Evolutionary conservation across 2,797 vertebrate species (phyloP).

Genomic region (Aeoliscus strigatus): DNA sequence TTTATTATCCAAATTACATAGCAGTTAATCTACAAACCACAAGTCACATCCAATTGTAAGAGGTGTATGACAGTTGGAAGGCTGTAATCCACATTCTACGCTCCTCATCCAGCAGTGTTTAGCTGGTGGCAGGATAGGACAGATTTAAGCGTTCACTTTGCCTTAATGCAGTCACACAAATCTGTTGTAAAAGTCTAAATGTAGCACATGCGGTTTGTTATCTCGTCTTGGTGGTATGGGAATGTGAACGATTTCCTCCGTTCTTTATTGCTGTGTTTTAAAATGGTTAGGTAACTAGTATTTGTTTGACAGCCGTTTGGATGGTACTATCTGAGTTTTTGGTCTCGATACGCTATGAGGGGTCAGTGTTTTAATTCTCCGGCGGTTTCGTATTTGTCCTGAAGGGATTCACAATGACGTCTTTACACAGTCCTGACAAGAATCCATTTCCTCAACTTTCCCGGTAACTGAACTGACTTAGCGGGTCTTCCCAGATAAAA

Average conservation of each 20-base stretch:
- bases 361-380: conserved; percentile 17
- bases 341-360: conserved; percentile 4
- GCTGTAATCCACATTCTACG: too few relatives aligned
- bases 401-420: too few relatives aligned
- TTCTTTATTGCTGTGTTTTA: conserved; percentile 51
- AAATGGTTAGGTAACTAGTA: conserved; percentile 32
- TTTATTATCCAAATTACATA: too few relatives aligned
- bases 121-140: conserved; percentile 1
- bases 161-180: conserved; percentile 16
- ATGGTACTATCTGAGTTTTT: conserved; percentile 30
- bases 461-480: too few relatives aligned
- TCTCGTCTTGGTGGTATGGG: conserved; percentile 30
- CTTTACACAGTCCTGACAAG: conserved; percentile 16
- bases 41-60: too few relatives aligned
- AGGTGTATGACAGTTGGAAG: too few relatives aligned
- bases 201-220: conserved; percentile 19
- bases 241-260: conserved; percentile 47
- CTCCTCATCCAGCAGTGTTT: conserved; percentile 22
- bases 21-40: too few relatives aligned
- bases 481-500: too few relatives aligned
- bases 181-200: too few relatives aligned
- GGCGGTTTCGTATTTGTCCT: too few relatives aligned
- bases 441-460: conserved; percentile 23
- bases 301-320: conserved; percentile 31
- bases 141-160: conserved; percentile 11